Evolutionary conservation across 2,888 invertebrate genomes (phyloP).

Genomic region (Drosophila siamana): DNA sequence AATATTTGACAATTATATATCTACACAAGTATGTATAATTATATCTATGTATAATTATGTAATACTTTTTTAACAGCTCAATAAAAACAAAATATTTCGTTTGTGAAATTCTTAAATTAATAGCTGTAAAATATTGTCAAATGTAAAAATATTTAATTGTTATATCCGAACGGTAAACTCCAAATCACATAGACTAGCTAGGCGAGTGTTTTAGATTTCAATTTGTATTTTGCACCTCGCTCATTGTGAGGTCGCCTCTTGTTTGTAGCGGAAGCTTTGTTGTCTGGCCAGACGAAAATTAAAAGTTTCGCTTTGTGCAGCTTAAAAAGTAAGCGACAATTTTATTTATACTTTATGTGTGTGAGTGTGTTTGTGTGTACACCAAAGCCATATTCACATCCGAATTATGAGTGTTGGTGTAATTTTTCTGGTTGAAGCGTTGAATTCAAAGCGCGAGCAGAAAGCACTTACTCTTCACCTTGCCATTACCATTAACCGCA

Average conservation of each 20-base stretch:
- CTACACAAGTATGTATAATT: too few species aligned
- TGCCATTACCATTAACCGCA: conserved; percentile 41
- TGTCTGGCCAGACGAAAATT: conserved; percentile 42
- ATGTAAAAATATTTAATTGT: too few species aligned
- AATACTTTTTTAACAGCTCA: too few species aligned
- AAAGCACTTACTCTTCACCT: conserved; percentile 67
- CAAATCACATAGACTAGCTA: not conserved
- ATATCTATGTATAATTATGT: too few species aligned
- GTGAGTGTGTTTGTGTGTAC: not conserved
- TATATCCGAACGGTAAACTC: not conserved
- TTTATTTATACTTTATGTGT: not conserved
- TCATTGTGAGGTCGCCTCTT: not conserved
- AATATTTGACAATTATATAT: too few species aligned
- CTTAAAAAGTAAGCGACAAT: conserved; percentile 39
- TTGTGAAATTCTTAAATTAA: too few species aligned
- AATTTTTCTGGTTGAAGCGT: conserved; percentile 13
- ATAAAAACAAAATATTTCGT: too few species aligned
- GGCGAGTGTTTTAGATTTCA: not conserved
- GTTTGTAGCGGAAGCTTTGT: conserved; percentile 7
- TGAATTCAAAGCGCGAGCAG: conserved; percentile 41
- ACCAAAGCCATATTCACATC: not conserved
- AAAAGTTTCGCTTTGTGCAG: conserved; percentile 54
- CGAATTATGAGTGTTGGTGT: conserved; percentile 14
- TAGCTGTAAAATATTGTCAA: too few species aligned
- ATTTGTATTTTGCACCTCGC: not conserved